Evolutionary conservation across 2,797 vertebrate species (phyloP).

Genomic region (Avahi laniger): DNA sequence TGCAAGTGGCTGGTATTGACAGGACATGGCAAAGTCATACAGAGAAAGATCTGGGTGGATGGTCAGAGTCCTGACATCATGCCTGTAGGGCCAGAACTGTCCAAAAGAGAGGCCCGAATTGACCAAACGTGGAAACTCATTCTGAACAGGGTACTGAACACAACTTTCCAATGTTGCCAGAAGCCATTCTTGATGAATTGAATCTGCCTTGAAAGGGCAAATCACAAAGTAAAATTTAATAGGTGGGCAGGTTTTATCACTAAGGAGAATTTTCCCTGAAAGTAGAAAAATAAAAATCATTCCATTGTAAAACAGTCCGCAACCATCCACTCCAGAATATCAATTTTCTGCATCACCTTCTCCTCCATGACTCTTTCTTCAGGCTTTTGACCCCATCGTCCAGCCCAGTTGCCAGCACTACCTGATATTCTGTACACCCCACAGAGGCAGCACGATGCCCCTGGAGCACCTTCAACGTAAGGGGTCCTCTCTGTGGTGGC

Average conservation of each 20-base stretch:
- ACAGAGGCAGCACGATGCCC: neutral
- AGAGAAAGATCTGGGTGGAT: neutral
- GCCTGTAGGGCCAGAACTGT: neutral
- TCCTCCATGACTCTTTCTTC: neutral
- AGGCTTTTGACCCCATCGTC: neutral
- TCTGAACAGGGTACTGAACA: neutral
- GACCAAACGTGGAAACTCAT: neutral
- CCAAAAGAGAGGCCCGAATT: neutral
- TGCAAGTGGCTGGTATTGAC: neutral
- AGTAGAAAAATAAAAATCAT: neutral
- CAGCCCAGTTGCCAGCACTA: neutral
- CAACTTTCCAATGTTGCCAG: neutral
- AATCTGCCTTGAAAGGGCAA: neutral
- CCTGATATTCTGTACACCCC: neutral
- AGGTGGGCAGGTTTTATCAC: neutral
- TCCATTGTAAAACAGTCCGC: neutral
- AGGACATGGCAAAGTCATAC: neutral
- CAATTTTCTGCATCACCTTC: neutral
- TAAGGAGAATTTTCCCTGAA: neutral
- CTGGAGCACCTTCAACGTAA: accelerated
- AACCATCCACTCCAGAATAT: neutral
- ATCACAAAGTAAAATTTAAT: neutral
- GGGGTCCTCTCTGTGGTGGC: neutral
- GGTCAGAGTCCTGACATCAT: neutral
- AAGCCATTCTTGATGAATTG: neutral